Percentiles rank a stretch among this genome's conserved stretches.
These are phyloP conservation scores for Trissolcus brochymenae DNA, from an alignment of 2,888 invertebrate genomes.

Conservation along the genomic window DNA sequence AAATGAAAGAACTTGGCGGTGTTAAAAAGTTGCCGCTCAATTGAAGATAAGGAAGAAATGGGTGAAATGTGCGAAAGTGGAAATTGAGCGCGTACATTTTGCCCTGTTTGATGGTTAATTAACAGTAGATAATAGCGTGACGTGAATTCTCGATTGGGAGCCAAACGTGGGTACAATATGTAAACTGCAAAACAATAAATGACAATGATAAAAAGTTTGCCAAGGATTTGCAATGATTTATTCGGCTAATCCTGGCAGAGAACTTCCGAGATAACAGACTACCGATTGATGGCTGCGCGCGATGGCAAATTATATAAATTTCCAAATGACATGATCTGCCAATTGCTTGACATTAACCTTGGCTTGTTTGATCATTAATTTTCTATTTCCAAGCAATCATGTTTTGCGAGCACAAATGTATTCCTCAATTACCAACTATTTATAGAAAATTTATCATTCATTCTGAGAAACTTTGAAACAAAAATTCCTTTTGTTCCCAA, in stretches of 20 bases:
- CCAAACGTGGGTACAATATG: not conserved
- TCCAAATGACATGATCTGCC: constrained; percentile 45
- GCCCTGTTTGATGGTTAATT: not conserved
- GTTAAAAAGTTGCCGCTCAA: constrained; percentile 8
- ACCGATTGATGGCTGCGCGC: constrained; percentile 22
- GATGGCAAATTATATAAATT: constrained; percentile 40
- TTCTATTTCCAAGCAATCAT: constrained; percentile 13
- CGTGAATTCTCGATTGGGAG: not conserved
- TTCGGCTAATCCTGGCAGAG: not conserved
- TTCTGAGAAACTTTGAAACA: not conserved
- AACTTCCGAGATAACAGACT: constrained; percentile 16
- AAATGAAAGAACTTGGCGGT: constrained; percentile 28
- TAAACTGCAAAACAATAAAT: too few species aligned
- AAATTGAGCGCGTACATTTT: constrained; percentile 2
- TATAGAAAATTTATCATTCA: not conserved
- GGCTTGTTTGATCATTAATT: constrained; percentile 21
- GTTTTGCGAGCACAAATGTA: constrained; percentile 9
- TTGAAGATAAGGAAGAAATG: constrained; percentile 1
- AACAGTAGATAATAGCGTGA: not conserved
- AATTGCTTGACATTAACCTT: constrained; percentile 55
- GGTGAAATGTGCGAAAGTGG: too few species aligned
- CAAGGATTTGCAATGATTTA: constrained; percentile 6
- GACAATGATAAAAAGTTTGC: not conserved
- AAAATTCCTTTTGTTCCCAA: not conserved
- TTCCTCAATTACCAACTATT: not conserved